Evolutionary conservation across 1,140 invertebrate species (phyloP), one percentile per base, ranked within the genome.

Genomic region (Penaeus indicus): DNA sequence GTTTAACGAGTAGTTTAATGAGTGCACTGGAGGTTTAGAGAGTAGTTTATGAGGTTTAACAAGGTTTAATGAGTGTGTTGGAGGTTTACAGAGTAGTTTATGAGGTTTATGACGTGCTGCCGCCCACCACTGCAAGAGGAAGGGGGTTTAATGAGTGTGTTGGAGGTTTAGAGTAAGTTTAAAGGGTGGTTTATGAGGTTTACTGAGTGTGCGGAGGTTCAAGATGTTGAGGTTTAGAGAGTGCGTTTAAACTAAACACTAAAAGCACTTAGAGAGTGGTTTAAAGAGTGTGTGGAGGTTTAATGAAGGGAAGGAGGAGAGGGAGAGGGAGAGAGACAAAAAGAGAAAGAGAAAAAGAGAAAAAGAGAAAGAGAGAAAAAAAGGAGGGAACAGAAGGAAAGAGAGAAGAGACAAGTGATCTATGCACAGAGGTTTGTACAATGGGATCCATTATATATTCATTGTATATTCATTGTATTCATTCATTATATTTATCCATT

Each of bases 121-220:
- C 86, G 47, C 86, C 86, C 60, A 89, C 82, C 77, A 85, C 78
- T 69, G 72, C 75, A 79, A 64, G 21, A 61, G 85, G 89, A 27
- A 32, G 79, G 85, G 27, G 32, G 32, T 32, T 32, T 32, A 32
- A 2, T 1, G 32, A 32, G 32, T 0, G 32, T 2, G 32, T 32
- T 32, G 32, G 83, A 85, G 16, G 21, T 85, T 25, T 84, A 3
- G 11, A 60, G n/a, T n/a, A n/a, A n/a, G n/a, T n/a, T n/a, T n/a
- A n/a, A n/a, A n/a, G n/a, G n/a, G n/a, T n/a, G n/a, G n/a, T n/a
- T n/a, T n/a, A n/a, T n/a, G 32, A 2, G 32, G 32, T 32, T 32
- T 32, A 32, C 0, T 1, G 32, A 32, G 32, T 32, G 85, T 89
- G n/a, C 19, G 79, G 85, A 16, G 27, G 83, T 42, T 21, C 2